Evolutionary conservation across 53 echinoderm and acorn worm species (phyloP), one percentile per base, ranked within the genome.

Genomic region (Antedon mediterranea): DNA sequence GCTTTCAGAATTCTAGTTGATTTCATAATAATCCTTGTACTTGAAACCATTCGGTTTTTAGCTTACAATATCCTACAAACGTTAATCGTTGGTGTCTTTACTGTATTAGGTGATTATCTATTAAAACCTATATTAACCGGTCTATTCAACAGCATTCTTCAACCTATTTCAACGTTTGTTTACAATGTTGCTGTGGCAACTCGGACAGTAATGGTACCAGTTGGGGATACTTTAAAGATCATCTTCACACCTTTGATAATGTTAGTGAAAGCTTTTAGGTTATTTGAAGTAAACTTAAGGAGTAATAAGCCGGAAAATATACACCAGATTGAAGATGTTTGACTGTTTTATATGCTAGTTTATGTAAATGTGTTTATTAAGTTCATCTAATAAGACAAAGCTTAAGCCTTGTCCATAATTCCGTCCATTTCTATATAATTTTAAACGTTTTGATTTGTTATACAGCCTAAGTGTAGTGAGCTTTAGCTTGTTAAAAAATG

Each of bases 251-350:
- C 74, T 14, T 30, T 89, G 57, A 89, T 81, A 3, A 87, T 89
- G 79, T 79, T 89, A 29, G 31, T 93, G 4, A 74, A 85, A 41
- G 93, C 93, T 28, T 87, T 89, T 6, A 73, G 93, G 29, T 79
- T 93, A 3, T 87, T 93, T 32, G 93, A 93, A 76, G 29, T 93
- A 0, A 89, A 93, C 72, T 83, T 86, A 79, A 93, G 74, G 34
- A 27, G 43, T n/a, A 79, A 76, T 44, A 33, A 34, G 3, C 42
- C 20, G 23, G 23, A 13, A 18, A 13, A 26, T 11, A 18, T 57
- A 57, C 37, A 37, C 37, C 37, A 4, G 4, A 57, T 57, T 18
- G 57, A 57, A 57, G 57, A 57, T 57, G 57, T 57, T 57, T 57
- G 57, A 57, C 57, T 57, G 23, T 57, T 57, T 13, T 57, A 23